A percentile compares a stretch with the other conserved stretches of the same genome.
Evolutionary conservation across 2,113 vertebrate species (phyloP).

Genomic region (Turdus rufiventris): DNA sequence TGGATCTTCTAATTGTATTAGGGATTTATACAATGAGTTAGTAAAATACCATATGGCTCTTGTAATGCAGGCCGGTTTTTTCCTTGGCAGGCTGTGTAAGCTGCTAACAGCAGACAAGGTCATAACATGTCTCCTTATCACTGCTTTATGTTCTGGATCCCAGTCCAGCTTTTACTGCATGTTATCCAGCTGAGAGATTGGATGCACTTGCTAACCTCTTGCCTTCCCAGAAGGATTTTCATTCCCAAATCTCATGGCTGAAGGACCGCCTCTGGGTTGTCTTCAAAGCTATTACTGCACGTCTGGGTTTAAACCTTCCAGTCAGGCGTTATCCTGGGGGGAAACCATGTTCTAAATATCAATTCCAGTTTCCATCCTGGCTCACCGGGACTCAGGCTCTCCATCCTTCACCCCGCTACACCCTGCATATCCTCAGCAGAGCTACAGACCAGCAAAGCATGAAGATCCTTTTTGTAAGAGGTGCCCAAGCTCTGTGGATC

Average conservation of each 20-base stretch:
- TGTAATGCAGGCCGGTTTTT: conserved; percentile 25
- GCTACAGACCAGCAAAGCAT: background rate
- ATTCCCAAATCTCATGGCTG: background rate
- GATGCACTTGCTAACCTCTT: background rate
- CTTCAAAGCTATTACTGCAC: background rate
- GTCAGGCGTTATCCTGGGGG: background rate
- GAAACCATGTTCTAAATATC: background rate
- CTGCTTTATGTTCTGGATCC: background rate
- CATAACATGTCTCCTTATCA: conserved; percentile 20
- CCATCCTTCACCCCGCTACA: background rate
- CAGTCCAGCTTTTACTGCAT: background rate
- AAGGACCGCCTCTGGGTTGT: background rate
- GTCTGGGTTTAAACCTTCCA: background rate
- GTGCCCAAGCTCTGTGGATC: background rate
- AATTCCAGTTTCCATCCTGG: background rate
- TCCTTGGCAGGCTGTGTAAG: conserved; percentile 27
- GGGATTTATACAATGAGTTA: conserved; percentile 41
- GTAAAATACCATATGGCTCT: conserved; percentile 49
- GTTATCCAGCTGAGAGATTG: background rate
- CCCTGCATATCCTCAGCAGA: background rate
- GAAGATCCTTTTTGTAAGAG: background rate
- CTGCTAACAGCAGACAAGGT: conserved; percentile 56
- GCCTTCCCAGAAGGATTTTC: background rate
- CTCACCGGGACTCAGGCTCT: background rate
- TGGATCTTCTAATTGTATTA: conserved; percentile 62